phyloP scores from a whole-genome alignment of 2,113 vertebrate genomes.

The Cephalopterus ornatus region DNA sequence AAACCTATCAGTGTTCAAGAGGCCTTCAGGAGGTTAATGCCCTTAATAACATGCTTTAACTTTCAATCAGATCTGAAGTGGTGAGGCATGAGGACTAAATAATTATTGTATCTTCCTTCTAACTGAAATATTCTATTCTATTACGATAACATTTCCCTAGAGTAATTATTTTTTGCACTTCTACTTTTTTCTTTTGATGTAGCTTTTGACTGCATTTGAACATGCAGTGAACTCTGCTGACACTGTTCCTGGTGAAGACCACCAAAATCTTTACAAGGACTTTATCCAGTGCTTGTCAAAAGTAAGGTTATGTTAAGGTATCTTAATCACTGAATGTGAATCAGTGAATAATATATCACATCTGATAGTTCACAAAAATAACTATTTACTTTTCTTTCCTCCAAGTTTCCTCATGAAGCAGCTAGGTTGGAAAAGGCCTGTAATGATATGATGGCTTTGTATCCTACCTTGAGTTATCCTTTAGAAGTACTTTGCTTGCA shows the following conservation, averaged over 20 bases:
- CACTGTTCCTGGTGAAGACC: conserved; percentile 83
- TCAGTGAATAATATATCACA: neutral
- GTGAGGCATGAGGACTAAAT: neutral
- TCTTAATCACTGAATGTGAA: neutral
- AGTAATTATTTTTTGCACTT: neutral
- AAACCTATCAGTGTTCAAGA: neutral
- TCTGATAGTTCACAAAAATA: neutral
- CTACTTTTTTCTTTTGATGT: conserved; percentile 35
- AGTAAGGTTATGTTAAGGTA: conserved; percentile 69
- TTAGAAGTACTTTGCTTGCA: conserved; percentile 85
- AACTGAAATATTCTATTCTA: neutral
- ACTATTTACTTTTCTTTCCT: neutral
- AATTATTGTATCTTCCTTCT: neutral
- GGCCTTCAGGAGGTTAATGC: neutral
- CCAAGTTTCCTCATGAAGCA: conserved; percentile 81
- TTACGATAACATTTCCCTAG: neutral
- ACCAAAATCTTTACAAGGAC: conserved; percentile 79
- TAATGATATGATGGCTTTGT: conserved; percentile 80
- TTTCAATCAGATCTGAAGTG: neutral
- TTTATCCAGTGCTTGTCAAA: conserved; percentile 87
- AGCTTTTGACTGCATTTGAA: conserved; percentile 91
- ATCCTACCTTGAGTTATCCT: conserved; percentile 81
- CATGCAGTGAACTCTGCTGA: conserved; percentile 79
- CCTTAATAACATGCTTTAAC: neutral
- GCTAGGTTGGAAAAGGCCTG: conserved; percentile 84